These are phyloP conservation scores for Meles meles DNA, from an alignment of 2,113 vertebrate genomes.

Conservation along the genomic window DNA sequence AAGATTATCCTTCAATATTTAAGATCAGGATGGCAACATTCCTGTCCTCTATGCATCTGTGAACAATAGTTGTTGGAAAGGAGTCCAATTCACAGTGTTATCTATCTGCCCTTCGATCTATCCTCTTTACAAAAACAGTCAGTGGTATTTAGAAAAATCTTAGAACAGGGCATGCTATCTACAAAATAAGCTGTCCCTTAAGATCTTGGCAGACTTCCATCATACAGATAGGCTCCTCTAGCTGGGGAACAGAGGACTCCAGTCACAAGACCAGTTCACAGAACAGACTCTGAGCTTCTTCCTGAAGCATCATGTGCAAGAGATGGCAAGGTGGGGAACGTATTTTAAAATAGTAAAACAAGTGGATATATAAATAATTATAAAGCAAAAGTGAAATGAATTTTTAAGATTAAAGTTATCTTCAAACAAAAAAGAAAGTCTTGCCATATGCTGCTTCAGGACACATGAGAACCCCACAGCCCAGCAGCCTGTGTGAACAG, in stretches of 20 bases:
- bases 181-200: not conserved
- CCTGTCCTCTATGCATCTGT: not conserved
- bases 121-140: not conserved
- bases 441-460: not conserved
- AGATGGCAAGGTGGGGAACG: not conserved
- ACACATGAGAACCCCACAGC: not conserved
- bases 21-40: not conserved
- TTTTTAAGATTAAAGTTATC: not conserved
- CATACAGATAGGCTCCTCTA: not conserved
- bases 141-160: not conserved
- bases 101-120: not conserved
- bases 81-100: not conserved
- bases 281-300: not conserved
- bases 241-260: not conserved
- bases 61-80: not conserved
- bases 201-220: fast-evolving
- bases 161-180: not conserved
- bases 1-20: not conserved
- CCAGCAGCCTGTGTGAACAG: not conserved
- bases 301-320: not conserved
- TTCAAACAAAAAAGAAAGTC: not conserved
- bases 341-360: not conserved
- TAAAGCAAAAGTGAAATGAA: not conserved
- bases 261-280: not conserved
- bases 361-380: not conserved